phyloP scores from a whole-genome alignment of 2,113 vertebrate species.

The Nothoprocta pentlandii region DNA sequence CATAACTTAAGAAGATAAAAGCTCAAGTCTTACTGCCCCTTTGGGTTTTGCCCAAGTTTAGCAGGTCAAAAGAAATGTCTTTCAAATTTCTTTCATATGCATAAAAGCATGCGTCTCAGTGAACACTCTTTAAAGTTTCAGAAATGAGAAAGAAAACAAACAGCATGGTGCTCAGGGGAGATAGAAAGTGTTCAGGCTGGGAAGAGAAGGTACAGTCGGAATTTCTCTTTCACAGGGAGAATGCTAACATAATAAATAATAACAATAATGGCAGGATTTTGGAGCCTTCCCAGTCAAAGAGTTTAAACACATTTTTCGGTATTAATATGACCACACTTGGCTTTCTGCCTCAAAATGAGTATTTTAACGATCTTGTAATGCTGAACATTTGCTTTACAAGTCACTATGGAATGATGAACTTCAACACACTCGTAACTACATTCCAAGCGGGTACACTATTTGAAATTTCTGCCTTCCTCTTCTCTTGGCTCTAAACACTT shows the following conservation, averaged over 20 bases:
- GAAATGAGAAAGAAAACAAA: constrained; percentile 12
- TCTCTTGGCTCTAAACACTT: background rate
- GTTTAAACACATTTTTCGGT: background rate
- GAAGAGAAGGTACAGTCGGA: background rate
- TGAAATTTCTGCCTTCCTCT: background rate
- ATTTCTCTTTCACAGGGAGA: background rate
- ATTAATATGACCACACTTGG: background rate
- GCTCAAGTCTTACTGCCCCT: background rate
- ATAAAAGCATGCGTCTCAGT: background rate
- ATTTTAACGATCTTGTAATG: background rate
- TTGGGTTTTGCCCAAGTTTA: background rate
- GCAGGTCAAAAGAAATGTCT: background rate
- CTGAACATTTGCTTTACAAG: background rate
- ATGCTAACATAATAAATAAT: background rate
- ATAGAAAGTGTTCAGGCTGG: background rate
- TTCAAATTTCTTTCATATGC: background rate
- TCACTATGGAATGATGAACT: background rate
- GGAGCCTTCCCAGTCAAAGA: background rate
- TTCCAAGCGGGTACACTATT: background rate
- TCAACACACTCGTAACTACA: background rate
- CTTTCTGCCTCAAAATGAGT: background rate
- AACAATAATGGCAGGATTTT: background rate
- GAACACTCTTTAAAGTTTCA: background rate
- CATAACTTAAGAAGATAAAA: background rate
- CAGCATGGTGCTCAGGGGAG: background rate